Evolutionary conservation across 1,140 invertebrate genomes (phyloP).

Genomic region (Drosophila cardini): DNA sequence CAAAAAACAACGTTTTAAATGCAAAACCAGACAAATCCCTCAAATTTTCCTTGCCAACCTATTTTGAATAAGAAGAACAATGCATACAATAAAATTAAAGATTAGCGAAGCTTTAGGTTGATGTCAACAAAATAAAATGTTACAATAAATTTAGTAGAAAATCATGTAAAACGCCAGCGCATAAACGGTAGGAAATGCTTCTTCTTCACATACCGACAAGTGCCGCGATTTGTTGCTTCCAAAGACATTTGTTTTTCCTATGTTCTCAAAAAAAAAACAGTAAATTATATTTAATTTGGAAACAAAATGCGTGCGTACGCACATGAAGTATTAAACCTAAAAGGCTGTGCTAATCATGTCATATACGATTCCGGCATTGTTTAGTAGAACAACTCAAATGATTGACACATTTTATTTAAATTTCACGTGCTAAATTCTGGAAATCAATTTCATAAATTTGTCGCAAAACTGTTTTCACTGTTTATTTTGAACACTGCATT

Average conservation of each 20-base stretch:
- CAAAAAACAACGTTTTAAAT: slow-evolving; percentile 7
- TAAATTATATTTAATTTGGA: slow-evolving; percentile 6
- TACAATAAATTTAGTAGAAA: neutral
- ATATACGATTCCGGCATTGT: slow-evolving; percentile 46
- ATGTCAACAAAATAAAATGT: neutral
- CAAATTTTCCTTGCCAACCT: neutral
- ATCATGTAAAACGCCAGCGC: slow-evolving; percentile 5
- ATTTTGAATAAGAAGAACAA: neutral
- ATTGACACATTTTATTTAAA: slow-evolving; percentile 55
- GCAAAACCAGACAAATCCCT: neutral
- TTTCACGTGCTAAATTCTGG: slow-evolving; percentile 75
- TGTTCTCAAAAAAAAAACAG: slow-evolving; percentile 23
- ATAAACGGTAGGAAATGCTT: slow-evolving; percentile 43
- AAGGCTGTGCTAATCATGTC: slow-evolving; percentile 38
- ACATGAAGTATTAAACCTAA: slow-evolving; percentile 23
- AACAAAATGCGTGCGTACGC: slow-evolving; percentile 12
- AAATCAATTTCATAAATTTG: slow-evolving; percentile 39
- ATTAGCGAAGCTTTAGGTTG: neutral
- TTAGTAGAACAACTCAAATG: slow-evolving; percentile 34
- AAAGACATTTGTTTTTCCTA: slow-evolving; percentile 47
- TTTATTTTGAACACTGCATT: slow-evolving; percentile 9
- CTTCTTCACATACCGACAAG: slow-evolving; percentile 54
- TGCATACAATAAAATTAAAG: neutral
- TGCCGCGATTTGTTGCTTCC: slow-evolving; percentile 57
- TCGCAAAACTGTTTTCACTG: slow-evolving; percentile 17